phyloP scores from a whole-genome alignment of 2,113 vertebrate genomes.

The Sebastes schlegelii region DNA sequence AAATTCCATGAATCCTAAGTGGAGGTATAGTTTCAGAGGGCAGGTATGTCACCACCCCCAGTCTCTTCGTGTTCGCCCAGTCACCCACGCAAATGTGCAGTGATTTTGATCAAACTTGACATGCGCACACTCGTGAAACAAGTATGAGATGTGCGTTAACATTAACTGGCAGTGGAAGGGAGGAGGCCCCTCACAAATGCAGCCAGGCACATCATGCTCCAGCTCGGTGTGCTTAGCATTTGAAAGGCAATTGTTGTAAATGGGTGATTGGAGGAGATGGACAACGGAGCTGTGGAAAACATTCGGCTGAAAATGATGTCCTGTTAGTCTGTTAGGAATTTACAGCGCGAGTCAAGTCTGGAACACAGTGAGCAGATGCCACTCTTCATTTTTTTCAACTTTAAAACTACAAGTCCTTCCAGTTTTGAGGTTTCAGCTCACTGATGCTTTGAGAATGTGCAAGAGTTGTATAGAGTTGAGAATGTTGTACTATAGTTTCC shows the following conservation, averaged over 20 bases:
- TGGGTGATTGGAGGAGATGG: constrained; percentile 57
- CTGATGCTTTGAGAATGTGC: constrained; percentile 3
- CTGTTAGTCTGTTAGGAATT: constrained; percentile 29
- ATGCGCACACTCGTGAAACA: constrained; percentile 28
- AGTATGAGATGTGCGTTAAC: constrained; percentile 43
- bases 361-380: constrained; percentile 50
- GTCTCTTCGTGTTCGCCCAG: background rate
- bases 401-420: constrained; percentile 32
- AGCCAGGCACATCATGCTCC: constrained; percentile 52
- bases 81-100: constrained; percentile 3
- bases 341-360: constrained; percentile 19
- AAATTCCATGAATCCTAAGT: background rate
- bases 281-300: constrained; percentile 55
- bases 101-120: constrained; percentile 47
- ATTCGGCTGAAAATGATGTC: constrained; percentile 47
- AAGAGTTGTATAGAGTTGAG: constrained; percentile 10
- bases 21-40: background rate
- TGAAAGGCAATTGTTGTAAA: constrained; percentile 51
- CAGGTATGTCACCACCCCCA: background rate
- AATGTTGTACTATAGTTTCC: constrained; percentile 30
- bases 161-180: constrained; percentile 40
- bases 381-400: constrained; percentile 44
- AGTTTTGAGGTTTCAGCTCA: constrained; percentile 36
- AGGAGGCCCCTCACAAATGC: constrained; percentile 45
- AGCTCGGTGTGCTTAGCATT: constrained; percentile 34